Evolutionary conservation across 2,797 vertebrate genomes (phyloP), one percentile per base, ranked within the genome.

Genomic region (Carduelis carduelis): DNA sequence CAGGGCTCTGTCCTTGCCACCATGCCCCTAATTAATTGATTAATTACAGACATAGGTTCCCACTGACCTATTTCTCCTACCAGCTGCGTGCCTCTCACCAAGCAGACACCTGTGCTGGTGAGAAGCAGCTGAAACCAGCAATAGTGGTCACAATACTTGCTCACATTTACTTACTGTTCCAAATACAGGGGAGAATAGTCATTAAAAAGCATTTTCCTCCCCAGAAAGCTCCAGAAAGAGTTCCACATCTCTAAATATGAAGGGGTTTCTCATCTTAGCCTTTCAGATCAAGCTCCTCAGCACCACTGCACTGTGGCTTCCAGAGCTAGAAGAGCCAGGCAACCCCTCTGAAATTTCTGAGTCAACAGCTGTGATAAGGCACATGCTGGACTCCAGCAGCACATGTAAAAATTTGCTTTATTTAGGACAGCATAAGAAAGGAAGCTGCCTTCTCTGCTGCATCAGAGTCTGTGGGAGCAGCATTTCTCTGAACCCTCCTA

Each of bases 11-110:
- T 21, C n/a, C 23, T 28, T 9, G 2, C 21, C 39, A 53, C 43
- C 6, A 27, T 8, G 13, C 35, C 44, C 57, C 24, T 34, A 44
- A 61, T 65, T 47, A n/a, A 69, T 69, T 76, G 5, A 49, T 66
- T 66, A 21, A 56, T 66, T 50, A 64, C 30, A 70, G 28, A 43
- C 19, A 37, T 0, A 34, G 39, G 50, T 59, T 87, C 63, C 55
- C 55, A 52, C 3, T 68, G 80, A 94, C 55, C 37, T 68, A 3
- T 47, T 90, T 90, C 44, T 88, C 47, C 47, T 22, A 14, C 21
- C 56, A 82, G 41, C 44, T 59, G 10, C 0, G 0, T n/a, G 52
- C 47, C 69, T 90, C 65, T 84, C 19, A 16, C 20, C 0, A 3
- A 77, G 72, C 34, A 81, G 17, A 70, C 5, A 8, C 28, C 18